Conservation (phyloP, 2,888 invertebrate species). For the Rhagonycha fulva region DNA sequence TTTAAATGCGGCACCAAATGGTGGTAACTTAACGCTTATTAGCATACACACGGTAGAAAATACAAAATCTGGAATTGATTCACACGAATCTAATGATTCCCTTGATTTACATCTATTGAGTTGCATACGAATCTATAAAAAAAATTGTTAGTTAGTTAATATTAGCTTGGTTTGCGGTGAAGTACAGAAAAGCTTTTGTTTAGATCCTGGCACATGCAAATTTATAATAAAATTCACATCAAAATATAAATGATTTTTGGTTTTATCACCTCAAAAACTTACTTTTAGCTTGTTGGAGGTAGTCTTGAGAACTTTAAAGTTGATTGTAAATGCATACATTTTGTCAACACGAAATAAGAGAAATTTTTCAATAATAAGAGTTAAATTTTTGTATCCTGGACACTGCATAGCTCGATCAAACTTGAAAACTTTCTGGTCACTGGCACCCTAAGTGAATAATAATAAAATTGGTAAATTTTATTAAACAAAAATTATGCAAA, state of each 20-base stretch:
- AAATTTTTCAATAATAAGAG: neutral
- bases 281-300: neutral
- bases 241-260: no score
- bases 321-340: neutral
- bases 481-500: no score
- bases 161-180: no score
- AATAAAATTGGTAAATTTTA: no score
- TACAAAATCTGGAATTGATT: constrained; percentile 39
- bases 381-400: neutral
- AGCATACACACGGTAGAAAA: constrained; percentile 40
- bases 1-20: constrained; percentile 38
- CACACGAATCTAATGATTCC: constrained; percentile 44
- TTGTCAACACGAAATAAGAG: neutral
- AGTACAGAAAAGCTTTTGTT: no score
- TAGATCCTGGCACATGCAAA: no score
- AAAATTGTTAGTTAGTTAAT: no score
- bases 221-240: no score
- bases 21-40: constrained; percentile 32
- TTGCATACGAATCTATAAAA: neutral
- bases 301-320: neutral
- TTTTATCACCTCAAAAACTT: neutral
- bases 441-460: no score
- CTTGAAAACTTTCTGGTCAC: neutral
- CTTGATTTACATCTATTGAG: constrained; percentile 35
- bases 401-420: neutral